These are phyloP conservation scores for Cladopsammia gracilis DNA, from an alignment of 64 coral and sea anemone species.

Conservation along the genomic window DNA sequence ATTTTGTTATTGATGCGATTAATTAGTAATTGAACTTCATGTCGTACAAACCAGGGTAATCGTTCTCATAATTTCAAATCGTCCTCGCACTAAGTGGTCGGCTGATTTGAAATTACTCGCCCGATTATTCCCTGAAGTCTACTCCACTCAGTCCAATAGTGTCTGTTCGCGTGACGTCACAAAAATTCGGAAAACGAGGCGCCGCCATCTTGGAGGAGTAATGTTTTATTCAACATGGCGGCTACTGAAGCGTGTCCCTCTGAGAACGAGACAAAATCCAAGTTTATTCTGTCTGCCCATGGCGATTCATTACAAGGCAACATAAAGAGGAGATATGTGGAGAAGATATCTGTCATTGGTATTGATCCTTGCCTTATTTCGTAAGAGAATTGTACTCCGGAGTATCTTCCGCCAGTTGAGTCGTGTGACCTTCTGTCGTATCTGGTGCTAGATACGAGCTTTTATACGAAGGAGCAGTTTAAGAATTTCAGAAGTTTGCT, in stretches of 20 bases:
- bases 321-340: background rate
- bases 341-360: background rate
- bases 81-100: too few relatives aligned
- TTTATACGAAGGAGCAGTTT: background rate
- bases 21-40: too few relatives aligned
- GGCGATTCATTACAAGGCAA: background rate
- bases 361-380: background rate
- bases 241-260: background rate
- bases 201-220: background rate
- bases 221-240: background rate
- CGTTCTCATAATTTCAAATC: too few relatives aligned
- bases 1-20: too few relatives aligned
- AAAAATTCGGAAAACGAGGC: background rate
- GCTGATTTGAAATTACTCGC: too few relatives aligned
- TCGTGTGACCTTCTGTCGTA: background rate
- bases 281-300: background rate
- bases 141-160: too few relatives aligned
- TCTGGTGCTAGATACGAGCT: background rate
- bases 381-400: background rate
- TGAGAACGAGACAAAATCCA: background rate
- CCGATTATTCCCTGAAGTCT: too few relatives aligned
- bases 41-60: too few relatives aligned
- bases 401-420: background rate
- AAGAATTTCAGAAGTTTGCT: background rate
- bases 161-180: constrained; percentile 3